Evolutionary conservation across 2,888 invertebrate species (phyloP), one percentile per base, ranked within the genome.

Genomic region (Malachius bipustulatus): DNA sequence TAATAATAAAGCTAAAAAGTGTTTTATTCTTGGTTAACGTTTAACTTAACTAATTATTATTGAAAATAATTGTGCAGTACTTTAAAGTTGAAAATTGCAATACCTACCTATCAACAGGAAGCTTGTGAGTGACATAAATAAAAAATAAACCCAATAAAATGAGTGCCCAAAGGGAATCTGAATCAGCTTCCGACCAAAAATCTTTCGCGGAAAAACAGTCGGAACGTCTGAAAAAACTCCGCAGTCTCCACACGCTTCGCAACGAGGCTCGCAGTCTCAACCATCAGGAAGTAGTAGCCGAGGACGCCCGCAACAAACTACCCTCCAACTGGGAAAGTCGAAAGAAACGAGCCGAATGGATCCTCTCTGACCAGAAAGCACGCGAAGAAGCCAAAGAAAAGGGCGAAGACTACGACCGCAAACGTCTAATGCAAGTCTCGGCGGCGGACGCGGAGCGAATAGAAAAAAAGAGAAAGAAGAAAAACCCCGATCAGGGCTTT

Each of bases 401-500:
- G 40, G 94, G 94, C n/a, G 77, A 84, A 55, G 82, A 89, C 59
- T 96, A 90, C 57, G 88, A 94, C 46, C 71, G 96, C 44, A 69
- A 81, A 1, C 94, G 94, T 59, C 61, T 93, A 26, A 62, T 97
- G 4, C 77, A 89, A 37, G 73, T 91, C 9, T 85, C 88, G 4
- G 96, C 96, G 0, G 66, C 79, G n/a, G 91, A 93, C 50, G 91
- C 93, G 0, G 90, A 91, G 46, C 71, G 76, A 40, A 70, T 88
- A 47, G 82, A 85, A 38, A 71, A 75, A 30, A 87, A 87, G 53
- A 84, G 80, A 56, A 83, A 82, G 55, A 94, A 89, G 64, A 88
- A 83, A 56, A 94, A 96, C 60, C 91, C 94, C 0, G 97, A 98
- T 56, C 71, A 77, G 52, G 97, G 97, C 0, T 98, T 98, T 60